Conservation (phyloP, 2,797 vertebrate genomes). For the Platyrinchus mystaceus region DNA sequence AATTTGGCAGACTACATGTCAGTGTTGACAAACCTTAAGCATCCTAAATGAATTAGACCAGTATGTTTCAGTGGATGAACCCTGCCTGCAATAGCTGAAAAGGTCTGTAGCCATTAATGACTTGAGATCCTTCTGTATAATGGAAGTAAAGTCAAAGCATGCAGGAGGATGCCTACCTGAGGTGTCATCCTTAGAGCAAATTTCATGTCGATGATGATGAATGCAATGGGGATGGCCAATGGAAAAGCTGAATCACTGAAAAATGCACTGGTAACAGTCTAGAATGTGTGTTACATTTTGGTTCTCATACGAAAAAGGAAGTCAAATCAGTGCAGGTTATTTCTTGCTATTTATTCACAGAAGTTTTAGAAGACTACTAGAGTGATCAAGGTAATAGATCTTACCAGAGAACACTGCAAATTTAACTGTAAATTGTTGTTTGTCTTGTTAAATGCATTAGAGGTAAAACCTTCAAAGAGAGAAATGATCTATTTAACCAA, state of each 20-base stretch:
- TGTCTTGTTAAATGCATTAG: background rate
- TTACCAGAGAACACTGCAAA: background rate
- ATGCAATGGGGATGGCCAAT: background rate
- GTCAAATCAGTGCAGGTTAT: background rate
- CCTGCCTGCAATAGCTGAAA: background rate
- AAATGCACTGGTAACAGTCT: background rate
- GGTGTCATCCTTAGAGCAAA: background rate
- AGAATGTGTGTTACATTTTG: background rate
- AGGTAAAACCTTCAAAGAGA: background rate
- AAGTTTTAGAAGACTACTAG: background rate
- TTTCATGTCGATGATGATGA: background rate
- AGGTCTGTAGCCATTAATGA: background rate
- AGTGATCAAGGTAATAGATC: background rate
- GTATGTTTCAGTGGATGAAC: background rate
- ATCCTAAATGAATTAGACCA: background rate
- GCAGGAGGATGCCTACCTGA: background rate
- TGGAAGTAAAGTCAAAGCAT: background rate
- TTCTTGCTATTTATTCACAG: background rate
- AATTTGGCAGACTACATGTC: background rate
- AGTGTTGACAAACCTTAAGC: background rate
- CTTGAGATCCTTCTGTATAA: background rate
- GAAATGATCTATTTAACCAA: background rate
- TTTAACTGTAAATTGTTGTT: background rate
- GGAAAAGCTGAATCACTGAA: background rate
- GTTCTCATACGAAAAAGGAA: background rate